Percentiles rank a stretch among this genome's conserved stretches.
phyloP scores from a whole-genome alignment of 2,113 vertebrate genomes.

The Cephalopholis sonnerati region DNA sequence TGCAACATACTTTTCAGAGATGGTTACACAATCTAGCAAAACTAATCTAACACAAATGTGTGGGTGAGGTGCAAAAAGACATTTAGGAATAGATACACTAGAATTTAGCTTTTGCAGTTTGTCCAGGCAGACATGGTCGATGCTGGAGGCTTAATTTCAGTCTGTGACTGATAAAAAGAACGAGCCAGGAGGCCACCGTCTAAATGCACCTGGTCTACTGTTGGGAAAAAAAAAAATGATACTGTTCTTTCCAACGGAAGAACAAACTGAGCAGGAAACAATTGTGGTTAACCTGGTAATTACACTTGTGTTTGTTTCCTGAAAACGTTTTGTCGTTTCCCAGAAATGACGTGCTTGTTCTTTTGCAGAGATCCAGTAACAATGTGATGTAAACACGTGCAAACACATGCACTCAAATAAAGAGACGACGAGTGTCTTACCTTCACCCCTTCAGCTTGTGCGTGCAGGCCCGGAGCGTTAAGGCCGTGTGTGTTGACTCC shows the following conservation, averaged over 20 bases:
- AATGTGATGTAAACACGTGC: neutral
- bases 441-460: conserved; percentile 94
- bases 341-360: conserved; percentile 36
- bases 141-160: neutral
- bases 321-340: conserved; percentile 48
- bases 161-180: neutral
- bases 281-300: conserved; percentile 51
- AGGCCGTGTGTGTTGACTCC: conserved; percentile 85
- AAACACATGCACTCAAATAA: neutral
- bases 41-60: neutral
- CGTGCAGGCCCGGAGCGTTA: conserved; percentile 89
- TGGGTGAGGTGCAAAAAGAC: neutral
- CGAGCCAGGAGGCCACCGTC: neutral
- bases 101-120: neutral
- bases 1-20: neutral
- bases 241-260: conserved; percentile 17
- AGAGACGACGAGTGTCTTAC: conserved; percentile 67
- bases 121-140: neutral
- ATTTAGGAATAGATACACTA: neutral
- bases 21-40: neutral
- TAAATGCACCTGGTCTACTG: conserved; percentile 15
- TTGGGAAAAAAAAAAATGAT: neutral
- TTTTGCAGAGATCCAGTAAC: conserved; percentile 13
- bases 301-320: conserved; percentile 48
- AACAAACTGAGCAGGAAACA: conserved; percentile 56